Base-by-base conservation (phyloP, 2,113 vertebrate species). In the Aramus guarauna region DNA sequence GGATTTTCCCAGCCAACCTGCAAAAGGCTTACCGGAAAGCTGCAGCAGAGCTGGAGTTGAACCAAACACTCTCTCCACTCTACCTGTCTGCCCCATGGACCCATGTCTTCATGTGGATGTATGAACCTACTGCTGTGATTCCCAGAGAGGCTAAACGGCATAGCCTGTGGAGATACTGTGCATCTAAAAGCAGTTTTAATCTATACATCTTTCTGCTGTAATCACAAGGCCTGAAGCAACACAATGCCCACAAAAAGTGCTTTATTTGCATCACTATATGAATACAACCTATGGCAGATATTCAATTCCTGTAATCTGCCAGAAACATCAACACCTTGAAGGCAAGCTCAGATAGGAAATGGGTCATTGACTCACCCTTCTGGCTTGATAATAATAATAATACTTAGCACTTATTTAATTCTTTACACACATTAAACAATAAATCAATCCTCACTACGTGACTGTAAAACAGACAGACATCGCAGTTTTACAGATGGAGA, bases 321-420 rank as follows among this genome's bases (percentile, higher is more conserved):
- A 97, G 87, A 96, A 97, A 92, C 71, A 96, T 97, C 95, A 96
- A 93, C 89, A 97, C 78, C 88, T 91, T 95, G 84, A 92, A 95
- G 96, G 85, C 94, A 96, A 96, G 75, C 96, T 95, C 90, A 95
- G 88, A 94, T 94, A 97, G 96, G 95, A 97, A 96, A 93, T 19
- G 41, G 85, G 77, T 90, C 72, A 93, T 90, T 97, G 95, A 96
- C 93, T 97, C 95, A 97, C 63, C 32, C 39, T 92, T 97, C 78
- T 96, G 93, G 85, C 95, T 92, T 97, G 95, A 97, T 96, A 95
- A 83, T 93, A 95, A 78, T 86, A 96, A 78, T 86, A 96, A 94
- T 88, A 91, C 91, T 95, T 96, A 93, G 74, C 43, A 92, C 75
- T 97, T 96, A 85, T 95, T 96, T 94, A 91, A 94, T 92, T 97